Conservation (phyloP, 2,888 invertebrate genomes). For the Lepidocyrtinus sp. region DNA sequence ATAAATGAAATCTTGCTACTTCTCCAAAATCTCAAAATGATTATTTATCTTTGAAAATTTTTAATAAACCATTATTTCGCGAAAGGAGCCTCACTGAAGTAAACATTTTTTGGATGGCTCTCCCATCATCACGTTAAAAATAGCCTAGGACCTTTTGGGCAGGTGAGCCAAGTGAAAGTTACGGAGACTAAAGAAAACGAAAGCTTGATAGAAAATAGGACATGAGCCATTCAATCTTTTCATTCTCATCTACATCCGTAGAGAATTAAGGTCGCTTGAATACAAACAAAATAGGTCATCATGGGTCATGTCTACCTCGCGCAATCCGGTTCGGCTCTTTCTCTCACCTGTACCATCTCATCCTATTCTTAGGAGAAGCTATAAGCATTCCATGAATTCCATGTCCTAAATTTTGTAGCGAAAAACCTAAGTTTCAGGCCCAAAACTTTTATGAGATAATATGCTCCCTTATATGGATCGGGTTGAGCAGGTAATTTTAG, state of each 20-base stretch:
- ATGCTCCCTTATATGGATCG: not conserved
- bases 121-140: not conserved
- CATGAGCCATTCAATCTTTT: too few relatives aligned
- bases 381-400: conserved; percentile 34
- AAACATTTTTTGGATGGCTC: too few relatives aligned
- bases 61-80: conserved; percentile 47
- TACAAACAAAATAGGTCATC: conserved; percentile 36
- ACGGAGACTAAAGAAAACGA: conserved; percentile 44
- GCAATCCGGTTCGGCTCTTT: conserved; percentile 29
- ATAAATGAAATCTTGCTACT: too few relatives aligned
- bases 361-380: not conserved
- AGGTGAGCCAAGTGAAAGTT: conserved; percentile 45
- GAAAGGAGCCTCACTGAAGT: conserved; percentile 25
- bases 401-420: conserved; percentile 43
- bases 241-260: too few relatives aligned
- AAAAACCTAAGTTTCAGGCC: conserved; percentile 49
- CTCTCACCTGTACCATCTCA: conserved; percentile 29
- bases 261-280: conserved; percentile 53
- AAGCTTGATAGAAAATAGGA: conserved; percentile 42
- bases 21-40: too few relatives aligned
- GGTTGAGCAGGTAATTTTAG: not conserved
- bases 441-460: conserved; percentile 3
- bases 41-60: not conserved
- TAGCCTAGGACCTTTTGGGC: not conserved
- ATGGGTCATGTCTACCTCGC: conserved; percentile 43